Conservation (phyloP, 2,113 vertebrate species). For the Mungos mungo region DNA sequence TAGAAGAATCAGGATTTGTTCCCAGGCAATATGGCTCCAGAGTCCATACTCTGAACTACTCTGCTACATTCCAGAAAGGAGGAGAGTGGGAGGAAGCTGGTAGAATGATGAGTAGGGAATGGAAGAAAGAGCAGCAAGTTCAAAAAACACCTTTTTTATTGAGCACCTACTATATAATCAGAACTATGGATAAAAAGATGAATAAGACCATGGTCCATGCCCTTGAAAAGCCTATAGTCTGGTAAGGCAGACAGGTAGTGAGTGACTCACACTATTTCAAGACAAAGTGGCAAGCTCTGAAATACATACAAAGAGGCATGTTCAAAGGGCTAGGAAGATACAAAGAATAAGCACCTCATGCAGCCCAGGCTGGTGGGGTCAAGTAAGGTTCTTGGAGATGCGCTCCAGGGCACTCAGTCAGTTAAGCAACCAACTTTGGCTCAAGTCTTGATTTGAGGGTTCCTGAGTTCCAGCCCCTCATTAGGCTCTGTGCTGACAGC, state of each 20-base stretch:
- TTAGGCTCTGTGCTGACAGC: no score
- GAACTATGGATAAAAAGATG: background rate
- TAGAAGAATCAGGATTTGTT: background rate
- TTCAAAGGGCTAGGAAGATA: background rate
- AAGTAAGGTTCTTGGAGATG: background rate
- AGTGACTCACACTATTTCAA: background rate
- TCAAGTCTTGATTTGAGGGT: no score
- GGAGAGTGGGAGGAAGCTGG: background rate
- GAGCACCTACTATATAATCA: background rate
- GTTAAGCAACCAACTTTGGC: no score
- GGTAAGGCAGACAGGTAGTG: background rate
- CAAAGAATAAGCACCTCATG: background rate
- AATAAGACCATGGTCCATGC: background rate
- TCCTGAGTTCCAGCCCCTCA: rapidly evolving
- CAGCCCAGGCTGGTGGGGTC: background rate
- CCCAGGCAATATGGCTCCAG: background rate
- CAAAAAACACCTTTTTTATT: background rate
- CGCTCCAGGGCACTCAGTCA: no score
- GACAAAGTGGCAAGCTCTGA: background rate
- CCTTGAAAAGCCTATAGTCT: background rate
- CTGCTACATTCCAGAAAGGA: background rate
- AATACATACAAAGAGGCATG: background rate
- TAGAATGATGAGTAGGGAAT: background rate
- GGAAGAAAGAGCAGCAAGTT: background rate
- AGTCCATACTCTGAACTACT: background rate